phyloP scores from a whole-genome alignment of 2,888 invertebrate genomes.

The Amphipyra berbera region DNA sequence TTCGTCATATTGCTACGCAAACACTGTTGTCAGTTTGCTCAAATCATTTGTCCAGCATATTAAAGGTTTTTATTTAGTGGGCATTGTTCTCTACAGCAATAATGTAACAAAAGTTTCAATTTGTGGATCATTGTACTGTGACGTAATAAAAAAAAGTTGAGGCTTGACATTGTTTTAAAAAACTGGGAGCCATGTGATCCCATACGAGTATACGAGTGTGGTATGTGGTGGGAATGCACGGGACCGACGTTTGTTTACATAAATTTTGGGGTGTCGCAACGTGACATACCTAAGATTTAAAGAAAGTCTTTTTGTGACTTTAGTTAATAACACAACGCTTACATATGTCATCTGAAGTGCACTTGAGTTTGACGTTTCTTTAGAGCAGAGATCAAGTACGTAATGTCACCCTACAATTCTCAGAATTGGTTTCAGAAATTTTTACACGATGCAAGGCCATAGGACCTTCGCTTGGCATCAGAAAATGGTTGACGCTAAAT shows the following conservation, averaged over 20 bases:
- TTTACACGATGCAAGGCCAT: too few species aligned
- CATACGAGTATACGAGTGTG: slow-evolving; percentile 24
- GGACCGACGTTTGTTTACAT: slow-evolving; percentile 49
- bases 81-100: slow-evolving; percentile 52
- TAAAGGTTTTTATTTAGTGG: slow-evolving; percentile 50
- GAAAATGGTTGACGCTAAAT: too few species aligned
- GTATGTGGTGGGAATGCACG: slow-evolving; percentile 45
- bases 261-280: slow-evolving; percentile 32
- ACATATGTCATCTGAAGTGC: slow-evolving; percentile 10
- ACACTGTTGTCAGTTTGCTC: slow-evolving; percentile 27
- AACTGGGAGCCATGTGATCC: slow-evolving; percentile 39
- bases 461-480: too few species aligned
- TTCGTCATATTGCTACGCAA: slow-evolving; percentile 10
- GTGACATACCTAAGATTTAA: slow-evolving; percentile 42
- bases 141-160: slow-evolving; percentile 53
- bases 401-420: neutral
- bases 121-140: slow-evolving; percentile 55
- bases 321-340: slow-evolving; percentile 3
- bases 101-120: slow-evolving; percentile 49
- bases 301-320: slow-evolving; percentile 36
- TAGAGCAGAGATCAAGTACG: neutral
- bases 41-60: slow-evolving; percentile 33
- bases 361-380: slow-evolving; percentile 13
- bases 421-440: too few species aligned
- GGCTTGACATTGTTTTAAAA: slow-evolving; percentile 57